These are phyloP conservation scores for Ctenopoma multispine DNA, from an alignment of 2,797 vertebrate species.

Conservation along the genomic window DNA sequence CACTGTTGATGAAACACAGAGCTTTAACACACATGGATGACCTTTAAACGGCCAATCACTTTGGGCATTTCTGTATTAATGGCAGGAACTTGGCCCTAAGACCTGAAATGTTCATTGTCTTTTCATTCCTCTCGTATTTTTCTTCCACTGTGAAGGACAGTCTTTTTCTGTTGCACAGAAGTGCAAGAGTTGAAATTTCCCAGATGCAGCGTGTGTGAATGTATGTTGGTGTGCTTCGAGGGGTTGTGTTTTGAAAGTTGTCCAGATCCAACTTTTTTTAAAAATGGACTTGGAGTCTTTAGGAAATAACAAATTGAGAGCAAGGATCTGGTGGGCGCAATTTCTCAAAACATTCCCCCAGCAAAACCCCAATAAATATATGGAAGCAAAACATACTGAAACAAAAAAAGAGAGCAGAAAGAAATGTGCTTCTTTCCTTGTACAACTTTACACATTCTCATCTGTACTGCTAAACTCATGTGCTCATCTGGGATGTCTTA, in stretches of 20 bases:
- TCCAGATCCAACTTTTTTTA: constrained; percentile 7
- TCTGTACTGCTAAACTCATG: background rate
- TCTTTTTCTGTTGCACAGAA: constrained; percentile 34
- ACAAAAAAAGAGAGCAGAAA: background rate
- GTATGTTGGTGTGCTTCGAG: constrained; percentile 5
- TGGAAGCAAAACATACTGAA: background rate
- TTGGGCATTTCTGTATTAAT: constrained; percentile 55
- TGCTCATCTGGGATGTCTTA: constrained; percentile 4
- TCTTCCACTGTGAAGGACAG: constrained; percentile 39
- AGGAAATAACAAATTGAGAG: constrained; percentile 19
- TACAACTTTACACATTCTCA: constrained; percentile 1
- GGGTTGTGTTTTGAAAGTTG: constrained; percentile 5
- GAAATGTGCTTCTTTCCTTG: background rate
- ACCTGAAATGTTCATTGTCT: constrained; percentile 57
- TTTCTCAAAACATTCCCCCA: background rate
- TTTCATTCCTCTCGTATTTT: constrained; percentile 44
- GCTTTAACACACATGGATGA: constrained; percentile 66
- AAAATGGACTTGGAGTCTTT: constrained; percentile 11
- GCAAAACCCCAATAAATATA: background rate
- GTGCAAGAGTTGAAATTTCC: constrained; percentile 50
- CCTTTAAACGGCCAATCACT: constrained; percentile 71
- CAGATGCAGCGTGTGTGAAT: constrained; percentile 39
- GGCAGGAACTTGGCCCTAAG: constrained; percentile 64
- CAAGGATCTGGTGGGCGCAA: background rate
- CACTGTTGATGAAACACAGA: constrained; percentile 81